Evolutionary conservation across 2,888 invertebrate species (phyloP).

Genomic region (Perizoma flavofasciatum): DNA sequence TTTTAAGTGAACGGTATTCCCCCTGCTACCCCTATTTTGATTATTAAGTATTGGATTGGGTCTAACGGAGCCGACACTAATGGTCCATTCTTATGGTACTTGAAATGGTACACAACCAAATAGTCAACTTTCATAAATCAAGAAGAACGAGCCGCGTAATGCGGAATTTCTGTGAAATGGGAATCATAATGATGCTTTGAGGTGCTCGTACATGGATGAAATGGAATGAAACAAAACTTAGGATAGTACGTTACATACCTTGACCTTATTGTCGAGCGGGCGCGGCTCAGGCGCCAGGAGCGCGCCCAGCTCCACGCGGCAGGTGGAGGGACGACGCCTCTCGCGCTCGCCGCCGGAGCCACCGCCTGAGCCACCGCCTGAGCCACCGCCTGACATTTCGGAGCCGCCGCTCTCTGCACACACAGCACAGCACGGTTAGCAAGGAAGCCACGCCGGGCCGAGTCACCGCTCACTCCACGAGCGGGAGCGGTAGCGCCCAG

Average conservation of each 20-base stretch:
- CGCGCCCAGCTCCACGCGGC: slow-evolving; percentile 85
- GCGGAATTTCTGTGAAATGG: no score
- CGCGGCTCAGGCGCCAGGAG: slow-evolving; percentile 87
- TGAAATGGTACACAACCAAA: no score
- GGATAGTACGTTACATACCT: slow-evolving; percentile 78
- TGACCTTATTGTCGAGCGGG: slow-evolving; percentile 88
- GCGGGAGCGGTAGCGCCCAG: slow-evolving; percentile 23
- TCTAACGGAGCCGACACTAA: no score
- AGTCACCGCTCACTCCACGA: slow-evolving; percentile 51
- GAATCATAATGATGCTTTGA: no score
- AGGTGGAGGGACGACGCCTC: slow-evolving; percentile 72
- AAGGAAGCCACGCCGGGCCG: slow-evolving; percentile 27
- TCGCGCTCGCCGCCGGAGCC: slow-evolving; percentile 53
- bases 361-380: slow-evolving; percentile 60
- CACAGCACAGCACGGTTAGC: slow-evolving; percentile 50
- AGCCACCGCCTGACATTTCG: slow-evolving; percentile 73
- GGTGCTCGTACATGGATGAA: no score
- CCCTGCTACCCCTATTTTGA: no score
- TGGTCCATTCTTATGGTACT: no score
- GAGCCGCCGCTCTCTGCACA: slow-evolving; percentile 72
- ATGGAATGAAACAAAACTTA: no score
- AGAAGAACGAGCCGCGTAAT: not conserved
- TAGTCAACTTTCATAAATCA: not conserved
- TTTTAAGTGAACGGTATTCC: no score
- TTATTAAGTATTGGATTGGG: no score